These are phyloP conservation scores for Rhineura floridana DNA, from an alignment of 2,113 vertebrate species.

Conservation along the genomic window DNA sequence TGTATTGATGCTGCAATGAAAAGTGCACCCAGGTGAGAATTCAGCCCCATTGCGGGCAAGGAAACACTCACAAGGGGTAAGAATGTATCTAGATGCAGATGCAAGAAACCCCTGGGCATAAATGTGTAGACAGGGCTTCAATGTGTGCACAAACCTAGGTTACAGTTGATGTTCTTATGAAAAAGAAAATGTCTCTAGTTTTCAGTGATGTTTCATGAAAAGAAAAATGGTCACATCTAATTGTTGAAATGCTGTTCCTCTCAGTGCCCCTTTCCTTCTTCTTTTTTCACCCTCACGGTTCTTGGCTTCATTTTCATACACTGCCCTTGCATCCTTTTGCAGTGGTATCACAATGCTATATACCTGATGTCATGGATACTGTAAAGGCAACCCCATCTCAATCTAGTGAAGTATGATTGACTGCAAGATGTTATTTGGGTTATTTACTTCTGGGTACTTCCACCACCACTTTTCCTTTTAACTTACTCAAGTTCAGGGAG, in stretches of 20 bases:
- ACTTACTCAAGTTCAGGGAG: too few species aligned
- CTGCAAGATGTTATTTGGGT: too few species aligned
- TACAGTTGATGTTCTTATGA: background rate
- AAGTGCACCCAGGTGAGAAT: too few species aligned
- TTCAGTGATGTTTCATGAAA: background rate
- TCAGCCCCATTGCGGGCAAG: too few species aligned
- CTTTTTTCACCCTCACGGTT: background rate
- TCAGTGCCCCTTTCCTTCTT: background rate
- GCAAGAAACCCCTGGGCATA: background rate
- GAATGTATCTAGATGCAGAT: background rate
- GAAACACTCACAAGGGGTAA: background rate
- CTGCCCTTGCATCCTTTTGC: background rate
- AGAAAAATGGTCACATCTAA: background rate
- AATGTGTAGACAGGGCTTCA: background rate
- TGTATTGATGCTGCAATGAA: too few species aligned
- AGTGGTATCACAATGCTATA: background rate
- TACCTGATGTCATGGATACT: background rate
- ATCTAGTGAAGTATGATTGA: too few species aligned
- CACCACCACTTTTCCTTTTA: too few species aligned
- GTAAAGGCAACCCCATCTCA: too few species aligned
- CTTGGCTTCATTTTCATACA: background rate
- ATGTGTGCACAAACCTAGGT: background rate
- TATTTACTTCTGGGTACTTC: too few species aligned
- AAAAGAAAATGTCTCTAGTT: background rate
- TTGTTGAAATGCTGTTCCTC: background rate